These are phyloP conservation scores for Idaea dimidiata DNA, from an alignment of 2,888 invertebrate species.

Conservation along the genomic window DNA sequence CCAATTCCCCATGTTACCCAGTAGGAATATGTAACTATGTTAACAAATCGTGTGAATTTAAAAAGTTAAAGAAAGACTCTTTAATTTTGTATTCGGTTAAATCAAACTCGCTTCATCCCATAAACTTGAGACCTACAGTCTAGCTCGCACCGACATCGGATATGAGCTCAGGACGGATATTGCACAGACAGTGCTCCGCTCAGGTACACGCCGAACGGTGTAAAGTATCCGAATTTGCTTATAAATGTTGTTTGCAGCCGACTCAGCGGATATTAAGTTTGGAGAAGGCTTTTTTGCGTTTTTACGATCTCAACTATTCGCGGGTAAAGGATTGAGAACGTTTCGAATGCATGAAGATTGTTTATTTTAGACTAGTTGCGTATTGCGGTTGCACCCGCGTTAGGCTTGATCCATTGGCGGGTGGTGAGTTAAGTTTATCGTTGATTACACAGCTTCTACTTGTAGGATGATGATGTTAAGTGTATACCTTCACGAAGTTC, in stretches of 20 bases:
- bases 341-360: not conserved
- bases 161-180: conserved; percentile 71
- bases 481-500: no score
- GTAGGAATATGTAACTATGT: no score
- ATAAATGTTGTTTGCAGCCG: conserved; percentile 55
- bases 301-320: not conserved
- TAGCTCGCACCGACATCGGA: conserved; percentile 42
- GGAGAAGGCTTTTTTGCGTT: conserved; percentile 6
- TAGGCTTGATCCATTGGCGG: no score
- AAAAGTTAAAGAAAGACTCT: not conserved
- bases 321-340: not conserved
- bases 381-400: no score
- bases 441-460: no score
- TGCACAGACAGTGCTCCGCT: conserved; percentile 54
- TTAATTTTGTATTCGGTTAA: not conserved
- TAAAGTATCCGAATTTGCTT: conserved; percentile 68
- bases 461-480: no score
- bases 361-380: not conserved
- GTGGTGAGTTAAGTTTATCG: no score
- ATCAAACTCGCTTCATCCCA: conserved; percentile 26
- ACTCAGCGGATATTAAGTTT: conserved; percentile 12
- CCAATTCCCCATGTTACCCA: no score
- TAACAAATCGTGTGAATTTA: no score
- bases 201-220: conserved; percentile 68
- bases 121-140: conserved; percentile 11